Evolutionary conservation across 2,888 invertebrate species (phyloP).

Genomic region (Pedicia rivosa): DNA sequence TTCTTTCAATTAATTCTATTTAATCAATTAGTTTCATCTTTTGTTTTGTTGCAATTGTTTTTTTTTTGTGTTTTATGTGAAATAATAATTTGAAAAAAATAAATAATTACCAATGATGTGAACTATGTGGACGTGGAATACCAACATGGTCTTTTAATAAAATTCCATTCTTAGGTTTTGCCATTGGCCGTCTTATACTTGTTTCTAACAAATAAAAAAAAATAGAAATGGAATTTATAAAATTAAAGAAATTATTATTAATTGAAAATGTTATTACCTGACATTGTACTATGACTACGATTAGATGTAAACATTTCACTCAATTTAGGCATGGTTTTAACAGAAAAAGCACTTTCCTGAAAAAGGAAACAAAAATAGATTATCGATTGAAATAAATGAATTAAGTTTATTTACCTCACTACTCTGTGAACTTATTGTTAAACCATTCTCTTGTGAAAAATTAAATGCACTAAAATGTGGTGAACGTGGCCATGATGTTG

Average conservation of each 20-base stretch:
- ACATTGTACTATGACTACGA: slow-evolving; percentile 4
- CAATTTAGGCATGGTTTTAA: slow-evolving; percentile 3
- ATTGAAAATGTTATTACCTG: no score
- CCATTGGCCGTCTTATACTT: slow-evolving; percentile 1
- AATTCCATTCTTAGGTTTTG: slow-evolving; percentile 3
- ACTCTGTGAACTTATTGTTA: slow-evolving; percentile 9
- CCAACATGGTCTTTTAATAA: slow-evolving; percentile 1
- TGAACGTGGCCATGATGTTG: slow-evolving; percentile 50
- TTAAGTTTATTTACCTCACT: slow-evolving; percentile 4
- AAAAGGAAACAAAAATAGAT: no score
- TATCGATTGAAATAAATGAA: not conserved
- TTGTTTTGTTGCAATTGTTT: no score
- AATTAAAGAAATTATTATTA: no score
- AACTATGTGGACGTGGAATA: slow-evolving; percentile 5
- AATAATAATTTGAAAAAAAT: not conserved
- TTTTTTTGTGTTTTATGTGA: no score
- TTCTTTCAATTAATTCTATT: no score
- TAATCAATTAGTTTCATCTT: no score
- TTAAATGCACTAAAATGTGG: slow-evolving; percentile 13
- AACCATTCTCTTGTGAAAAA: slow-evolving; percentile 8
- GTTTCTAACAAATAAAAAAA: no score
- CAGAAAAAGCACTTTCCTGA: slow-evolving; percentile 2
- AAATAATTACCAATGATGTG: not conserved
- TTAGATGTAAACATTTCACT: slow-evolving; percentile 2
- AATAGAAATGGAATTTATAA: no score